Conservation (phyloP, 1,140 invertebrate species). For the Bombus pyrosoma region DNA sequence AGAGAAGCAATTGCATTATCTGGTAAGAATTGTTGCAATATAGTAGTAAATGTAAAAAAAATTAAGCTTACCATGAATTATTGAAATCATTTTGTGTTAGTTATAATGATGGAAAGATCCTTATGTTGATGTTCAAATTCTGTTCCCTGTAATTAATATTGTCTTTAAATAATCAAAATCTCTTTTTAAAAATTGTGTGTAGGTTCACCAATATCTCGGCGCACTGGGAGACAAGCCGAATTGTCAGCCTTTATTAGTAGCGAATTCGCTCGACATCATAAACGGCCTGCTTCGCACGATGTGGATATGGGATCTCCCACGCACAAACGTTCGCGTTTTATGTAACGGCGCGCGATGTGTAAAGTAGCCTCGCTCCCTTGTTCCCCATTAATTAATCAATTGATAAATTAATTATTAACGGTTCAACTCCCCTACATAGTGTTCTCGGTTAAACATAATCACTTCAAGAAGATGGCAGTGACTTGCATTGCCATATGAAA, state of each 20-base stretch:
- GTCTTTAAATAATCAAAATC: constrained; percentile 1
- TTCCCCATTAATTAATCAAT: constrained; percentile 70
- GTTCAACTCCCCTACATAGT: constrained; percentile 63
- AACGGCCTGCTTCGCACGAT: constrained; percentile 87
- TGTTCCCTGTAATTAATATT: background rate
- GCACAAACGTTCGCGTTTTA: constrained; percentile 85
- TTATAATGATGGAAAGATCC: background rate
- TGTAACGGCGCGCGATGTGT: constrained; percentile 83
- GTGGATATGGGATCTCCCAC: constrained; percentile 88
- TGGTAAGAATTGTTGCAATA: constrained; percentile 72
- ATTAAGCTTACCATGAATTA: background rate
- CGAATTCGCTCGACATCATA: constrained; percentile 89
- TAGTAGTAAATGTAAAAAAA: background rate
- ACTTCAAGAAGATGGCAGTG: constrained; percentile 53
- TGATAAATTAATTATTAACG: constrained; percentile 66
- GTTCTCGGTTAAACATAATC: constrained; percentile 62
- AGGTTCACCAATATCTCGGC: constrained; percentile 78
- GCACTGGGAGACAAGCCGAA: constrained; percentile 83
- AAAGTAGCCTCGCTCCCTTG: constrained; percentile 75
- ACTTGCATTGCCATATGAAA: constrained; percentile 53
- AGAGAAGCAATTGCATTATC: constrained; percentile 88
- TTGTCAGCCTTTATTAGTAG: constrained; percentile 90
- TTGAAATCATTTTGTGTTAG: background rate
- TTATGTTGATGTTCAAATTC: background rate
- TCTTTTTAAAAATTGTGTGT: constrained; percentile 36